Percentiles rank a stretch among this genome's conserved stretches.
phyloP scores from a whole-genome alignment of 1,140 invertebrate genomes.

The Trichomalopsis sarcophagae region DNA sequence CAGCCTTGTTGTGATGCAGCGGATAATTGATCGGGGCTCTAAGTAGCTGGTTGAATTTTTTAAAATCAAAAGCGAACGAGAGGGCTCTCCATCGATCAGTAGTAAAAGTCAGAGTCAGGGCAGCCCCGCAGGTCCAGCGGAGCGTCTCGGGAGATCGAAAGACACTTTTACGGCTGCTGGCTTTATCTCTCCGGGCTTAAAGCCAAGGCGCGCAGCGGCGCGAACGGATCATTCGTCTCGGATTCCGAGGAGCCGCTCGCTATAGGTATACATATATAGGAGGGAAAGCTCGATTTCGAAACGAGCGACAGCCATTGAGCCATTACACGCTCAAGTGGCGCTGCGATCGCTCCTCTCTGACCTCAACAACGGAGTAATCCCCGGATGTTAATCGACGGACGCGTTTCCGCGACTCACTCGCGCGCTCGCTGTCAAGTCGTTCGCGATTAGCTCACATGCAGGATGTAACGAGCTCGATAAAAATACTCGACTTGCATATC shows the following conservation, averaged over 20 bases:
- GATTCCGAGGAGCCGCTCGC: background rate
- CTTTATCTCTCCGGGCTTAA: constrained; percentile 56
- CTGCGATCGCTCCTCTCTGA: constrained; percentile 14
- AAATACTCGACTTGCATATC: too few species aligned
- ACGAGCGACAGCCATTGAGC: constrained; percentile 66
- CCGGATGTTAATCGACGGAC: constrained; percentile 37
- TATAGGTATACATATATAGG: background rate
- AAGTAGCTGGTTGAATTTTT: too few species aligned
- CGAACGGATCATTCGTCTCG: constrained; percentile 18
- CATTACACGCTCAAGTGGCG: constrained; percentile 70
- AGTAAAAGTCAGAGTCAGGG: constrained; percentile 37
- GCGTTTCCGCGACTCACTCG: background rate
- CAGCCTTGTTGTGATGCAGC: too few species aligned
- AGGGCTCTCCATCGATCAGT: constrained; percentile 64
- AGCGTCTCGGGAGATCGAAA: background rate
- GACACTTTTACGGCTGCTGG: constrained; percentile 40
- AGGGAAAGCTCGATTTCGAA: constrained; percentile 55
- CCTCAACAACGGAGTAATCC: constrained; percentile 53
- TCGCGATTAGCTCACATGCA: background rate
- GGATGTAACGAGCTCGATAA: too few species aligned
- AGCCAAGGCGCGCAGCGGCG: background rate
- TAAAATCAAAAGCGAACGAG: too few species aligned
- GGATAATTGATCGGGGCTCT: background rate
- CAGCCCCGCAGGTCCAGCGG: background rate
- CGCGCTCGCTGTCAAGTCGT: background rate